These are phyloP conservation scores for Laticauda colubrina DNA, from an alignment of 2,113 vertebrate species.

Conservation along the genomic window DNA sequence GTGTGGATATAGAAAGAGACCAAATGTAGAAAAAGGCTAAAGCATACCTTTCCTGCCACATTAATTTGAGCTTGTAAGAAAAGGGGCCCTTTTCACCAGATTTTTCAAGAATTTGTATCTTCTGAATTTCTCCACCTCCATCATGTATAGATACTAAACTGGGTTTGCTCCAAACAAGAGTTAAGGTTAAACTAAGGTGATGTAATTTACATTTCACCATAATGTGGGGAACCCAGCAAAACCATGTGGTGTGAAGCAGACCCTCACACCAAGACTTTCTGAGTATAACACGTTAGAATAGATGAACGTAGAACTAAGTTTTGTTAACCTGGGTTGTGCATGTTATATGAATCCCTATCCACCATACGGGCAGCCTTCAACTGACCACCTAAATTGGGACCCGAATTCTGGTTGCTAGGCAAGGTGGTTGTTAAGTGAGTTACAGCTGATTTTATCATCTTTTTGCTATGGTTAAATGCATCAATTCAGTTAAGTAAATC, in stretches of 20 bases:
- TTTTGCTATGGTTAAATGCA: background rate
- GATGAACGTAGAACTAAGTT: background rate
- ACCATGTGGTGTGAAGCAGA: background rate
- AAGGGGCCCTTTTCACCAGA: too few species aligned
- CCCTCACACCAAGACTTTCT: background rate
- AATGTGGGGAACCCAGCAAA: background rate
- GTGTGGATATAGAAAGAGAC: too few species aligned
- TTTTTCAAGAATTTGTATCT: too few species aligned
- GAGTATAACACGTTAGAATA: background rate
- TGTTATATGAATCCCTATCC: background rate
- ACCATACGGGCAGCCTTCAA: background rate
- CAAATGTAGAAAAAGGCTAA: too few species aligned
- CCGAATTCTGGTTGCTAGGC: background rate
- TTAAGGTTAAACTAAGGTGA: background rate
- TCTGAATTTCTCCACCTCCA: too few species aligned
- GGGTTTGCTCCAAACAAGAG: background rate
- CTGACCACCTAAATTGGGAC: background rate
- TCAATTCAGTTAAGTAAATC: background rate
- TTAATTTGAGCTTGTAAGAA: too few species aligned
- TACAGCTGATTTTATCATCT: background rate
- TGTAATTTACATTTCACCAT: background rate
- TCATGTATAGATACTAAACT: background rate
- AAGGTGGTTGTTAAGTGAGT: background rate
- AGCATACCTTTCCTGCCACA: too few species aligned
- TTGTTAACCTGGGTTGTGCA: background rate